Conservation (phyloP, 1,140 invertebrate genomes). For the Megathymus violae region DNA sequence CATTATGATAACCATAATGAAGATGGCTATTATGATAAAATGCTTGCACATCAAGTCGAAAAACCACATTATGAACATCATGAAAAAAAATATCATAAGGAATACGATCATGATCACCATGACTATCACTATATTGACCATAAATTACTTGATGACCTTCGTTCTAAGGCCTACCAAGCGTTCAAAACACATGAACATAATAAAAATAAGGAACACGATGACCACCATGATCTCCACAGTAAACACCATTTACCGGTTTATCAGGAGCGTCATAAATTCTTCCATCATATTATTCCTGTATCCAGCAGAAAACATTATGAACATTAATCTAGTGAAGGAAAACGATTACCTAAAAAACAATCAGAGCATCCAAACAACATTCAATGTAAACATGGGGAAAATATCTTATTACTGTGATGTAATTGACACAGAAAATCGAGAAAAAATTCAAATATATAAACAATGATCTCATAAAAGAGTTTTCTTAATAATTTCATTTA, state of each 20-base stretch:
- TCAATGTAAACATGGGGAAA: too few species aligned
- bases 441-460: neutral
- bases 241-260: constrained; percentile 1
- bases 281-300: neutral
- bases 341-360: neutral
- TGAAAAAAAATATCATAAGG: neutral
- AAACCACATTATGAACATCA: constrained; percentile 12
- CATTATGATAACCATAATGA: constrained; percentile 11
- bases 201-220: neutral
- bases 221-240: constrained; percentile 6
- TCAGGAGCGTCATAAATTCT: constrained; percentile 1
- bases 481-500: neutral
- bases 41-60: neutral
- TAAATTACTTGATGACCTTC: constrained; percentile 6
- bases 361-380: too few species aligned
- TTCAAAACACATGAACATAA: constrained; percentile 10
- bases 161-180: neutral
- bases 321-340: neutral
- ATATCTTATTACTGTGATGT: neutral
- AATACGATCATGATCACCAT: constrained; percentile 8
- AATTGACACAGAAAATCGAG: neutral
- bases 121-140: neutral
- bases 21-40: constrained; percentile 8
- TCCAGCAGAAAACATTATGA: neutral
- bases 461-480: neutral